These are phyloP conservation scores for Ictalurus punctatus DNA, from an alignment of 2,113 vertebrate genomes.

Conservation along the genomic window DNA sequence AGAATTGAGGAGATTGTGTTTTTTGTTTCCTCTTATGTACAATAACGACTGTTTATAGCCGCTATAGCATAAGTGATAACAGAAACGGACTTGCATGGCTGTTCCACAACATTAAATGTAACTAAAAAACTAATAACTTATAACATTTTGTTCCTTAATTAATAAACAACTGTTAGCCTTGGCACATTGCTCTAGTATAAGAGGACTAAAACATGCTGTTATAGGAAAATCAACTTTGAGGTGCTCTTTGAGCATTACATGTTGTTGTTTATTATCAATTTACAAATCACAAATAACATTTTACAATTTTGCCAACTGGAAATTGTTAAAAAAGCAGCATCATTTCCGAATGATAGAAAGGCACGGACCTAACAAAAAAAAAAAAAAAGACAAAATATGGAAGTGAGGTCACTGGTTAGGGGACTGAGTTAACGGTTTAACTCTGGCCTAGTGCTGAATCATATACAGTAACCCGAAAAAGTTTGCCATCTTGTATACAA, in stretches of 20 bases:
- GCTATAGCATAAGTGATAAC: too few species aligned
- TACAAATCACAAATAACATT: neutral
- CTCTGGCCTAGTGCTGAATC: neutral
- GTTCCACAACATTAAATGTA: too few species aligned
- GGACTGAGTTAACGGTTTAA: neutral
- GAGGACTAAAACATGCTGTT: too few species aligned
- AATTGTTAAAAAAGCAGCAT: neutral
- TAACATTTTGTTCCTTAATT: too few species aligned
- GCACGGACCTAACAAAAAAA: neutral
- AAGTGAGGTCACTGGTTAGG: neutral
- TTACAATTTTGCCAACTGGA: neutral
- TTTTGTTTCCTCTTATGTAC: too few species aligned
- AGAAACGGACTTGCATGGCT: too few species aligned
- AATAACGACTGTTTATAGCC: too few species aligned
- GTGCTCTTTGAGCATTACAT: neutral
- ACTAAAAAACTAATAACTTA: too few species aligned
- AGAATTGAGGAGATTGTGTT: too few species aligned
- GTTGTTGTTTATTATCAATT: neutral
- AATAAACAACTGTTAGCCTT: too few species aligned
- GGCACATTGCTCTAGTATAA: too few species aligned
- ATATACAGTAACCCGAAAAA: neutral
- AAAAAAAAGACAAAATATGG: neutral
- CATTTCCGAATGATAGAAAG: neutral
- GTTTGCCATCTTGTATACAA: neutral
- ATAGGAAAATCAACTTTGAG: too few species aligned